These are phyloP conservation scores for Tragelaphus buxtoni DNA, from an alignment of 2,113 vertebrate genomes.

Conservation along the genomic window DNA sequence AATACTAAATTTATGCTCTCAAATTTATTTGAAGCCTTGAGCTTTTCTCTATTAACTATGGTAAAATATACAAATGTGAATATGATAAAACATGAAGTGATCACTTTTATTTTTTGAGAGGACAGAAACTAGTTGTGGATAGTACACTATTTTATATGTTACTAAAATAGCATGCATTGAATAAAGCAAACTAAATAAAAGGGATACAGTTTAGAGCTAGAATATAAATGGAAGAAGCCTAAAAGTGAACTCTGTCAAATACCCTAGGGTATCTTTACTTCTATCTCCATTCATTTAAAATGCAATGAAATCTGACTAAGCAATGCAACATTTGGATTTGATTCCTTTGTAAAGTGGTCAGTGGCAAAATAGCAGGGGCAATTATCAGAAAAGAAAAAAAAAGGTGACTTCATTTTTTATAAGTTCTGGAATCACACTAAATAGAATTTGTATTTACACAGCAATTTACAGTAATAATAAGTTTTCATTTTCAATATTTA, in stretches of 20 bases:
- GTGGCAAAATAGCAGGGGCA: slow-evolving; percentile 36
- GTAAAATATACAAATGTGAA: not conserved
- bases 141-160: not conserved
- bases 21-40: slow-evolving; percentile 6
- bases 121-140: not conserved
- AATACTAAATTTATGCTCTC: not conserved
- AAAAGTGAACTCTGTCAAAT: not conserved
- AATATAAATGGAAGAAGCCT: not conserved
- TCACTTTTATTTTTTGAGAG: not conserved
- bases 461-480: not conserved
- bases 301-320: slow-evolving; percentile 35
- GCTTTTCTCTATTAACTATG: not conserved
- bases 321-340: slow-evolving; percentile 15
- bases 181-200: not conserved
- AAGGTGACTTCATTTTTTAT: slow-evolving; percentile 15
- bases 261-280: slow-evolving; percentile 12
- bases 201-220: not conserved
- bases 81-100: not conserved
- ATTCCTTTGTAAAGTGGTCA: slow-evolving; percentile 48
- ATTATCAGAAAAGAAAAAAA: not conserved
- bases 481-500: slow-evolving; percentile 41
- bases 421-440: slow-evolving; percentile 25
- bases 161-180: not conserved
- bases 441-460: not conserved
- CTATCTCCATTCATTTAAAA: slow-evolving; percentile 19